Evolutionary conservation across 1,140 invertebrate genomes (phyloP), one percentile per base, ranked within the genome.

Genomic region (Drosophila trapezifrons): DNA sequence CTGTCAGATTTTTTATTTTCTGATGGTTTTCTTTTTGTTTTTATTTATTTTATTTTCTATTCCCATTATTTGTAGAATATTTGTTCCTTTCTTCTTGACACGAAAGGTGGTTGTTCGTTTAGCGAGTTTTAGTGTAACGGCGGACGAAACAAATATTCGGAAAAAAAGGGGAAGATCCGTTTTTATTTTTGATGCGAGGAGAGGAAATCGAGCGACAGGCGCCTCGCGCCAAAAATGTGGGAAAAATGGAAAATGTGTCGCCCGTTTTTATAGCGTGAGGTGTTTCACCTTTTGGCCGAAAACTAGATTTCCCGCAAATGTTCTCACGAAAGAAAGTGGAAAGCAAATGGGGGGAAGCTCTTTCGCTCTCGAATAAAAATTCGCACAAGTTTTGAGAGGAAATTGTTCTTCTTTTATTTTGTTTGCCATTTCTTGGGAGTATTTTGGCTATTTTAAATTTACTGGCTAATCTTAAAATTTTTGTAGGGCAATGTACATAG

Each of bases 251-350:
- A 80, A 78, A 85, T 83, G 74, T 86, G 76, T 80, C 81, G 76
- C 59, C 63, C 9, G 49, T 67, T 74, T 75, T 75, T 67, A 69
- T 67, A 35, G 65, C 46, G 18, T 55, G 78, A 73, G 82, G 82
- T 86, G 70, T 86, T 82, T 87, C 83, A 86, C 82, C 82, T 86
- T 78, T 70, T 86, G 65, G 56, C 77, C 69, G 65, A 60, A 71
- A 81, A 66, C 54, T 76, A 60, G 38, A 47, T 55, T n/a, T n/a
- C 40, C 47, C n/a, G 56, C 32, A 15, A 62, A 37, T 45, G 29
- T 25, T 5, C 32, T 54, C 32, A 20, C 51, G 13, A 49, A 43
- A 15, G 15, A 45, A 43, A 12, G 20, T 35, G 57, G 37, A 12
- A 15, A 45, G 55, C 25, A 20, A 45, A 15, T 27, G 32, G 32